phyloP scores from a whole-genome alignment of 2,113 vertebrate species.

The Vulpes lagopus region DNA sequence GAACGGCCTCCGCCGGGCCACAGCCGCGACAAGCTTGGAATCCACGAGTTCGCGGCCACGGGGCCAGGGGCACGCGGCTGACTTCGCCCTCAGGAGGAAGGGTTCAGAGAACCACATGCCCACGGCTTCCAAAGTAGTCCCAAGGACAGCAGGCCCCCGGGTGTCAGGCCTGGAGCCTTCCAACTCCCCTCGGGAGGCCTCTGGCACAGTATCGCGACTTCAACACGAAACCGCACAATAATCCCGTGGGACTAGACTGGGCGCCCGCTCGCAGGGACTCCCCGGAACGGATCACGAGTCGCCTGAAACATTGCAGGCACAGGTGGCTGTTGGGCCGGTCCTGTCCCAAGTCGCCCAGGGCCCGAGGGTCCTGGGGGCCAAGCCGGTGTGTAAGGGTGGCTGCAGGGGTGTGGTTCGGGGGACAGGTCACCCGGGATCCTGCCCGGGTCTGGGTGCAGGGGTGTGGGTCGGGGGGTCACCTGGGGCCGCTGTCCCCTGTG shows the following conservation, averaged over 20 bases:
- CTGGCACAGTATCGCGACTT: neutral
- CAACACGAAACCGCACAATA: conserved; percentile 54
- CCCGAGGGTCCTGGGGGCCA: neutral
- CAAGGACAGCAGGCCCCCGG: neutral
- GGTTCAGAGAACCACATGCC: too few species aligned
- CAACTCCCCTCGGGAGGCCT: neutral
- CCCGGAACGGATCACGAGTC: neutral
- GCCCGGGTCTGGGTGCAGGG: too few species aligned
- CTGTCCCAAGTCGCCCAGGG: rapidly evolving
- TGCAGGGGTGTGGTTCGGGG: rapidly evolving
- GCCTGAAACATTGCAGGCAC: neutral
- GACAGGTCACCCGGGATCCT: rapidly evolving
- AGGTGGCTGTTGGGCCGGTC: too few species aligned
- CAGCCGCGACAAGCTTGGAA: too few species aligned
- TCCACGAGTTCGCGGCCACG: too few species aligned
- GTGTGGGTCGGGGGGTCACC: too few species aligned
- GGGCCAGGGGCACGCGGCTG: too few species aligned
- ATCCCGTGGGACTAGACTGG: neutral
- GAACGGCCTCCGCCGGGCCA: too few species aligned
- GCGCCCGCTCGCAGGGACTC: neutral
- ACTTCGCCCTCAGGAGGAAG: too few species aligned
- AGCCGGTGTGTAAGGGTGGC: neutral
- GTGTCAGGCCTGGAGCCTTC: neutral
- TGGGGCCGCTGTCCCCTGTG: neutral
- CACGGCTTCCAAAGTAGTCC: neutral